These are phyloP conservation scores for Aspiorhynchus laticeps DNA, from an alignment of 2,113 vertebrate genomes.

Conservation along the genomic window DNA sequence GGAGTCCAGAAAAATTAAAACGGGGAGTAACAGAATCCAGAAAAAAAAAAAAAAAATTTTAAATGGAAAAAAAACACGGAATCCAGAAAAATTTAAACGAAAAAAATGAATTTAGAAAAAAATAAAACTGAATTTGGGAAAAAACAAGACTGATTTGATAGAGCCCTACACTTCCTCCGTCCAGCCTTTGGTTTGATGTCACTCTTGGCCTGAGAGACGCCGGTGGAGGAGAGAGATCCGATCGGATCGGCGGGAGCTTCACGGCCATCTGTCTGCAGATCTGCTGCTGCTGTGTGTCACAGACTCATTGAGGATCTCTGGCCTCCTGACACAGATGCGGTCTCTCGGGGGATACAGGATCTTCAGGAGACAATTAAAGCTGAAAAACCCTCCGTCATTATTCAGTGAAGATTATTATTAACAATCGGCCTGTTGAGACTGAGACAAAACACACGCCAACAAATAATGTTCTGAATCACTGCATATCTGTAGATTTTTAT, in stretches of 20 bases:
- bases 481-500: neutral
- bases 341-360: constrained; percentile 35
- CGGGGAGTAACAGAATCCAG: too few relatives aligned
- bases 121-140: too few relatives aligned
- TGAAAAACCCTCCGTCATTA: constrained; percentile 48
- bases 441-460: neutral
- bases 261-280: constrained; percentile 56
- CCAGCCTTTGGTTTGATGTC: neutral
- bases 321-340: neutral
- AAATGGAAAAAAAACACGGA: too few relatives aligned
- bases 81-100: too few relatives aligned
- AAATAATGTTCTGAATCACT: neutral
- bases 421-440: neutral
- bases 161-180: neutral
- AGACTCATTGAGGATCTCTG: neutral
- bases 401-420: constrained; percentile 40
- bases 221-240: too few relatives aligned
- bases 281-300: neutral
- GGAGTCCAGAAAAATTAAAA: too few relatives aligned
- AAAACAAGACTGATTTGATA: too few relatives aligned
- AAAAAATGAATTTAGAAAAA: too few relatives aligned
- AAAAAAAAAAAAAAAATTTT: too few relatives aligned
- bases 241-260: constrained; percentile 14
- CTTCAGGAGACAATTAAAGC: constrained; percentile 47
- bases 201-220: too few relatives aligned